phyloP scores from a whole-genome alignment of 1,140 invertebrate genomes.

The Chrysoperla carnea region DNA sequence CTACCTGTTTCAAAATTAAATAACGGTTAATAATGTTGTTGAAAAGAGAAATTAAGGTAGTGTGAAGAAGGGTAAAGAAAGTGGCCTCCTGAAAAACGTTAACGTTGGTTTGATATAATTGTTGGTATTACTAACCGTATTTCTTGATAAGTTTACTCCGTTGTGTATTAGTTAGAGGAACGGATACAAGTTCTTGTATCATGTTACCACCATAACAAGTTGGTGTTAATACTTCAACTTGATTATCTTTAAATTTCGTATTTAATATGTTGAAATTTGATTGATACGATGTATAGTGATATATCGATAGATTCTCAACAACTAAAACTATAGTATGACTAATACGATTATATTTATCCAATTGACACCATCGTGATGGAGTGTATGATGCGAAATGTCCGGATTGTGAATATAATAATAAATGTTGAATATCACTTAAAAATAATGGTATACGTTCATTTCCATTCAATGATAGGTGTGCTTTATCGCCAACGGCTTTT shows the following conservation, averaged over 20 bases:
- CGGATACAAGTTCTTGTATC: slow-evolving; percentile 56
- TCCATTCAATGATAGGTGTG: slow-evolving; percentile 28
- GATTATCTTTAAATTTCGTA: slow-evolving; percentile 37
- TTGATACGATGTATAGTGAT: slow-evolving; percentile 49
- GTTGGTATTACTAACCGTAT: background rate
- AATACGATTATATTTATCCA: slow-evolving; percentile 53
- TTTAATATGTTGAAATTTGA: slow-evolving; percentile 37
- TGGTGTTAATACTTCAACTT: slow-evolving; percentile 57
- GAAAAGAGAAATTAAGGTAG: no score
- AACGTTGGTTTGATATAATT: no score
- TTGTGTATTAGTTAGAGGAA: slow-evolving; percentile 38
- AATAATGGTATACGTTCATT: slow-evolving; percentile 54
- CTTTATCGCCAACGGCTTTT: slow-evolving; percentile 37
- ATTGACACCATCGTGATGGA: slow-evolving; percentile 58
- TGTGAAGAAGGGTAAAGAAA: no score
- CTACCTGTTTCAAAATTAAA: slow-evolving; percentile 48
- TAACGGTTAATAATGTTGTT: no score
- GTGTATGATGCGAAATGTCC: slow-evolving; percentile 47
- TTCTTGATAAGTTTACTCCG: slow-evolving; percentile 16
- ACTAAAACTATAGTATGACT: slow-evolving; percentile 53
- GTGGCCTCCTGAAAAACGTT: no score
- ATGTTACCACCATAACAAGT: slow-evolving; percentile 47
- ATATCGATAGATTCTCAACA: slow-evolving; percentile 55
- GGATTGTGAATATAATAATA: slow-evolving; percentile 57
- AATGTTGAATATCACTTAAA: slow-evolving; percentile 64